Base-by-base conservation (phyloP, 2,888 invertebrate species). In the Rhorus exstirpatorius region DNA sequence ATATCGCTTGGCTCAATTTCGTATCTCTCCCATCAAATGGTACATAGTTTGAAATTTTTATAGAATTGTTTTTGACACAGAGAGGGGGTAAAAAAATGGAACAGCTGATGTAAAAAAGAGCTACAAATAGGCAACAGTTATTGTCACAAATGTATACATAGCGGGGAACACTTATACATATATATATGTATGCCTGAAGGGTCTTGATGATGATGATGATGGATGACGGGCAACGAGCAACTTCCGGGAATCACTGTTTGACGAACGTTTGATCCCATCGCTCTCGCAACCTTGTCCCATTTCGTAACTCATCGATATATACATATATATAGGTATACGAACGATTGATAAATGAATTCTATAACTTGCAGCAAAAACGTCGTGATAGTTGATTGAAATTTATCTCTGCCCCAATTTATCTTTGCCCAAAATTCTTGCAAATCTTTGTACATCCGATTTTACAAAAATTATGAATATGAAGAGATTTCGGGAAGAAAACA, bases 201-300 rank as follows among this genome's bases (percentile, higher is more conserved):
- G 88, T 88, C 88, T 88, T 90, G 89, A 91, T 91, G 89, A 91
- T 91, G 90, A 91, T 89, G 90, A 91, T 91, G 90, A 91, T 89
- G 90, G 90, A 90, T 90, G 89, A 89, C 77, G 84, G 84, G 86
- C 90, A 91, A 91, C 86, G 91, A 91, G 90, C 87, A 84, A 91
- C 90, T 91, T 91, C 91, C 91, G 91, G 90, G 89, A 90, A 90
- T 90, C 88, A 88, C 86, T 78, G 85, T 86, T 87, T 85, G 84
- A 85, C 84, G 86, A 89, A 85, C 87, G 83, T 41, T 85, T 68
- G 85, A 89, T 90, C 90, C 87, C 87, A 88, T 87, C 88, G 84
- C 71, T 67, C 71, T 67, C 78, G 83, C 88, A 91, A 90, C 90
- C 91, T 90, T 91, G 91, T 88, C 89, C 91, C 77, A 89, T 88